Conservation (phyloP, 2,888 invertebrate species). For the Yponomeuta malinellus region DNA sequence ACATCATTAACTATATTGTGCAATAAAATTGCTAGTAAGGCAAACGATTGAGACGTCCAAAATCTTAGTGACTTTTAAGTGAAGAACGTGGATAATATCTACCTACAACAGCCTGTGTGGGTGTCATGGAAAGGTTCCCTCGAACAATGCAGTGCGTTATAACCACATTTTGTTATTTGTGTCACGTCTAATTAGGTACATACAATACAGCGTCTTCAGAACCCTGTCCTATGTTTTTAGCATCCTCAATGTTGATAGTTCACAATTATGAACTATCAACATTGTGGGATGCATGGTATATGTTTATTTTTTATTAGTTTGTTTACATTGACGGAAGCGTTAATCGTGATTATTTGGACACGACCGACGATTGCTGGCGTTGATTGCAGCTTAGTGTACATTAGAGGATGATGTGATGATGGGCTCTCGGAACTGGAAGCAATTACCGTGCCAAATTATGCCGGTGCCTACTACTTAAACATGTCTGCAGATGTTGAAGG, state of each 20-base stretch:
- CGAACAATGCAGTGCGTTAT: background rate
- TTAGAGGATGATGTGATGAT: slow-evolving; percentile 29
- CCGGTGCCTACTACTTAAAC: background rate
- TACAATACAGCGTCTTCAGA: background rate
- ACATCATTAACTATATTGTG: slow-evolving; percentile 45
- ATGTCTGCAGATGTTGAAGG: slow-evolving; percentile 5
- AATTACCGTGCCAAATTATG: slow-evolving; percentile 32
- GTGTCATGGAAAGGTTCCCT: slow-evolving; percentile 5
- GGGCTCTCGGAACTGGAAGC: slow-evolving; percentile 48
- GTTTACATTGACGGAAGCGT: slow-evolving; percentile 47
- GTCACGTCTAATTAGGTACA: background rate
- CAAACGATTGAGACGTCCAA: slow-evolving; percentile 41
- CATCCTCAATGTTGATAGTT: no score
- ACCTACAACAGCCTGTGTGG: background rate
- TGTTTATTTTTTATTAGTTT: slow-evolving; percentile 30
- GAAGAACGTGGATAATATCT: background rate
- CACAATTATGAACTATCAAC: background rate
- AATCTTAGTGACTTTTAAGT: slow-evolving; percentile 20
- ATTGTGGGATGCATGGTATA: background rate
- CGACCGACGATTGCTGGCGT: slow-evolving; percentile 51
- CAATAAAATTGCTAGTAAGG: slow-evolving; percentile 29
- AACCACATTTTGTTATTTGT: background rate
- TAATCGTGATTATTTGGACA: slow-evolving; percentile 43
- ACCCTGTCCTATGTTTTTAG: no score
- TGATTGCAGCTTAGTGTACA: slow-evolving; percentile 37